Evolutionary conservation across 2,888 invertebrate species (phyloP).

Genomic region (Cetonia aurata): DNA sequence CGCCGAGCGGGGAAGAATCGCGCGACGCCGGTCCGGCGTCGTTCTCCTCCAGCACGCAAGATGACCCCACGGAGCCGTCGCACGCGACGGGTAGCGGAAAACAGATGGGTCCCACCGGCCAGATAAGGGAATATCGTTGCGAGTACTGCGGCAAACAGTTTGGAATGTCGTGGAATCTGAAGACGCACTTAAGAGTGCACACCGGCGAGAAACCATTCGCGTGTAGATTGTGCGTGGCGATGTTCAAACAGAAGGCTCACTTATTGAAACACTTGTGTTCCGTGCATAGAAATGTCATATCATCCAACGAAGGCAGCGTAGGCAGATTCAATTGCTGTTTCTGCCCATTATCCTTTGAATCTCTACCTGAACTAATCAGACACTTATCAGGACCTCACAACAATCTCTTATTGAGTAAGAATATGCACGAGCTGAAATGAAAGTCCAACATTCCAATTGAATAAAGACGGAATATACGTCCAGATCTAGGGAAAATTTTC

Average conservation of each 20-base stretch:
- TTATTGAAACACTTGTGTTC: constrained; percentile 89
- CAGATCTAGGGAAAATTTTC: not conserved
- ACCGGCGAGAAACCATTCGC: constrained; percentile 92
- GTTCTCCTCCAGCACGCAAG: constrained; percentile 58
- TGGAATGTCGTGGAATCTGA: constrained; percentile 93
- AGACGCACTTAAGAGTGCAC: constrained; percentile 88
- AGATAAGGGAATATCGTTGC: constrained; percentile 88
- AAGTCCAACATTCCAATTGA: constrained; percentile 45
- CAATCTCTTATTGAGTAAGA: constrained; percentile 87
- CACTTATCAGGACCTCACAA: constrained; percentile 91
- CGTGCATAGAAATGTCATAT: constrained; percentile 89
- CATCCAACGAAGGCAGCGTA: constrained; percentile 82
- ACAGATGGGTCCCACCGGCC: constrained; percentile 69
- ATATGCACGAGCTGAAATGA: constrained; percentile 78
- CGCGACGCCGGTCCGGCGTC: constrained; percentile 58
- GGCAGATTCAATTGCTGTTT: constrained; percentile 88
- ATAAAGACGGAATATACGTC: constrained; percentile 8
- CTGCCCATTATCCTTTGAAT: constrained; percentile 88
- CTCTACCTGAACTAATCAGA: constrained; percentile 86
- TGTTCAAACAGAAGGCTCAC: constrained; percentile 94
- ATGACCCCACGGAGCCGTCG: constrained; percentile 66
- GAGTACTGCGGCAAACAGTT: constrained; percentile 93
- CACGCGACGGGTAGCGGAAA: constrained; percentile 65
- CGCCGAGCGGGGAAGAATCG: constrained; percentile 57
- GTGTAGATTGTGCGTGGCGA: constrained; percentile 88